phyloP scores from a whole-genome alignment of 2,888 invertebrate genomes.

The Pachymerium ferrugineum region DNA sequence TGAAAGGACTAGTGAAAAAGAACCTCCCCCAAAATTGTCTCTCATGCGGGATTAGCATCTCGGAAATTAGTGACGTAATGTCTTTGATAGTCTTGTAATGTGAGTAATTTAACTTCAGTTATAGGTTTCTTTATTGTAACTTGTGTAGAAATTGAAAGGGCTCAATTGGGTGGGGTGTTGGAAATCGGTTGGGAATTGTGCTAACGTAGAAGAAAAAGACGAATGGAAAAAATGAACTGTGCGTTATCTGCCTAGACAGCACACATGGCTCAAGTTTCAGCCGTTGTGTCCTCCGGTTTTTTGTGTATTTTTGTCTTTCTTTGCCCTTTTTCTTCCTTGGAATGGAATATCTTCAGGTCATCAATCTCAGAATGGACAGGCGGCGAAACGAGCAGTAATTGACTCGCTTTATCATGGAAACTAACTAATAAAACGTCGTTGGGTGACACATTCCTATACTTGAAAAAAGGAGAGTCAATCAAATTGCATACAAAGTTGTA shows the following conservation, averaged over 20 bases:
- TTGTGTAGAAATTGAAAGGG: too few relatives aligned
- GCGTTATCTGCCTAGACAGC: background rate
- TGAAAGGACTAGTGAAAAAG: background rate
- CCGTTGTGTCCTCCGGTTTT: background rate
- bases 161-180: too few relatives aligned
- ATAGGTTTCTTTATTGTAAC: too few relatives aligned
- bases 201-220: background rate
- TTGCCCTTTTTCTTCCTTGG: background rate
- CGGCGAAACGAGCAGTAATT: background rate
- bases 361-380: constrained; percentile 11
- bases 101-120: too few relatives aligned
- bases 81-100: too few relatives aligned
- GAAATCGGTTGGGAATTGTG: too few relatives aligned
- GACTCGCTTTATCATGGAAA: constrained; percentile 17
- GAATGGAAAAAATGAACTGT: background rate
- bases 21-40: too few relatives aligned
- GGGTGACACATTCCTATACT: too few relatives aligned
- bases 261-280: background rate
- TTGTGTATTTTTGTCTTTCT: background rate
- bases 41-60: too few relatives aligned
- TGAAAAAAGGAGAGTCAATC: too few relatives aligned
- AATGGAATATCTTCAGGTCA: constrained; percentile 1
- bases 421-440: too few relatives aligned
- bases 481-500: background rate
- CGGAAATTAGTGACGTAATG: too few relatives aligned